Evolutionary conservation across 2,113 vertebrate species (phyloP), one percentile per base, ranked within the genome.

Genomic region (Balaeniceps rex): DNA sequence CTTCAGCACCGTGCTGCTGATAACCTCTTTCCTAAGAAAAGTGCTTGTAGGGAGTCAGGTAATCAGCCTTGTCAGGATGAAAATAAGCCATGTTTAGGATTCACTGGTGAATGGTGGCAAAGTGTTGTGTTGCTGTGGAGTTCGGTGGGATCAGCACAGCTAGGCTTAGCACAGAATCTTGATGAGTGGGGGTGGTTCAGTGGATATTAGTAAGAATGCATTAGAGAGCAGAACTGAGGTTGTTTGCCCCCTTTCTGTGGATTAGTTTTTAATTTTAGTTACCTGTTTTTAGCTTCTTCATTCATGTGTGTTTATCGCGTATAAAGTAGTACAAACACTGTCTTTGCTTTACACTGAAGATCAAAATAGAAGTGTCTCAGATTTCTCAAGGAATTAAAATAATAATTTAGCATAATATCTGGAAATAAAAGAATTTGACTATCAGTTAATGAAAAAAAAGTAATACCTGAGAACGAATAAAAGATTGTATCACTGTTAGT

Each of bases 301-400:
- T 97, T 90, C 42, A 13, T 40, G 33, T 63, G 40, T 42, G 16
- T 71, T 68, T 87, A 60, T 18, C 9, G 55, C 12, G 4, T 94
- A 22, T 51, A 63, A 92, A 88, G 77, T 25, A 79, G 78, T 76
- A 78, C 63, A 88, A 63, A 88, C 86, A 78, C 63, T 88, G 71
- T 76, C 70, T 94, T 96, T 93, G 7, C 42, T 86, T 65, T 93
- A 81, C 18, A 21, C 10, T 51, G 52, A 87, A 92, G 90, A 83
- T 75, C 17, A 93, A 95, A 91, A 84, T 81, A 54, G 58, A 89
- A 94, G 18, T 34, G 60, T 79, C 90, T 95, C 51, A 47, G 25
- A 71, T 80, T 95, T 90, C 76, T 91, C 40, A 89, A 95, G 74
- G 85, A 94, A 93, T 83, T 82, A 85, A 92, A 92, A 78, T 28